Conservation (phyloP, 2,888 invertebrate species). For the Amiota minor region DNA sequence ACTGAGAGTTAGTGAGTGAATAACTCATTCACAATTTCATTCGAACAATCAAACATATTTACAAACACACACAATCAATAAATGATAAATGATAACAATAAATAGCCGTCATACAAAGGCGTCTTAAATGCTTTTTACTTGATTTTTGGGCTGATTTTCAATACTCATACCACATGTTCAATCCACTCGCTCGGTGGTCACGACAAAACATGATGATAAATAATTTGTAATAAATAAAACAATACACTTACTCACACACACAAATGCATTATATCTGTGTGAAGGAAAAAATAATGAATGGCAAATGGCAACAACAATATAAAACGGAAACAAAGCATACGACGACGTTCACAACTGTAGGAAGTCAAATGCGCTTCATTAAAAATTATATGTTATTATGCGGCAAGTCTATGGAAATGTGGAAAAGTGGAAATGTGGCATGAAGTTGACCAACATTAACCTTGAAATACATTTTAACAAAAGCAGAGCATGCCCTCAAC, state of each 20-base stretch:
- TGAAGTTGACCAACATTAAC: constrained; percentile 2
- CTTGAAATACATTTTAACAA: constrained; percentile 2
- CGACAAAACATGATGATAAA: background rate
- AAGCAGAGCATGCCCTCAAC: background rate
- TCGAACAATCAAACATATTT: no score
- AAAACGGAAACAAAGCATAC: no score
- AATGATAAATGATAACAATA: background rate
- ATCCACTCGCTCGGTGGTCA: background rate
- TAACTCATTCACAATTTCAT: no score
- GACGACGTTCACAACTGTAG: background rate
- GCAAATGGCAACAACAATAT: no score
- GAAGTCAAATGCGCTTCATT: constrained; percentile 10
- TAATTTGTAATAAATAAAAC: no score
- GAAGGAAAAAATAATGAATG: no score
- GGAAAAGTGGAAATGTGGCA: background rate
- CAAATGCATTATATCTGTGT: no score
- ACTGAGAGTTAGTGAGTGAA: no score
- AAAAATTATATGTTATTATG: constrained; percentile 5
- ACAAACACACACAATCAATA: background rate
- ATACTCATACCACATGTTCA: background rate
- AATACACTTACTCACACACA: no score
- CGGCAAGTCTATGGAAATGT: background rate
- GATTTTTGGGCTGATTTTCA: background rate
- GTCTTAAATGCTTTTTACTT: constrained; percentile 8
- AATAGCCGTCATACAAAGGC: background rate